phyloP scores from a whole-genome alignment of 2,797 vertebrate genomes.

The Enteromius mattozi region DNA sequence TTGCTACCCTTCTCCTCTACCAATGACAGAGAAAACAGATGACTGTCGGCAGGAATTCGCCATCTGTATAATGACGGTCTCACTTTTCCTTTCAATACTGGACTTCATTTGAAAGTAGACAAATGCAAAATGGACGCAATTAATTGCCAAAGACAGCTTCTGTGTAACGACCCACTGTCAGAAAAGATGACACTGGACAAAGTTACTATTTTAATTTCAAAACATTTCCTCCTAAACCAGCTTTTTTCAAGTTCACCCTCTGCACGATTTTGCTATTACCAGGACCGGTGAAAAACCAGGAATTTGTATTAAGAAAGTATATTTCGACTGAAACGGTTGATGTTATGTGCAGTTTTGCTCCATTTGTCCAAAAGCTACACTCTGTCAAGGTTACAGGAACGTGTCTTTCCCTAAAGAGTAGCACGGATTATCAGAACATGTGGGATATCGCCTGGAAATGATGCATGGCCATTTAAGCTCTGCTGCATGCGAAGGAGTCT shows the following conservation, averaged over 20 bases:
- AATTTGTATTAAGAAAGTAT: background rate
- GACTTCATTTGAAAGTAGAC: slow-evolving; percentile 14
- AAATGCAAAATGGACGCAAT: background rate
- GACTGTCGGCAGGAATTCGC: slow-evolving; percentile 37
- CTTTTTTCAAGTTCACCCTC: background rate
- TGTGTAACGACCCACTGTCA: slow-evolving; percentile 19
- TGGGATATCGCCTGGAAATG: slow-evolving; percentile 27
- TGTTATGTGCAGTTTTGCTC: slow-evolving; percentile 4
- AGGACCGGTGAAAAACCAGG: background rate
- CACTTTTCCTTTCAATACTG: background rate
- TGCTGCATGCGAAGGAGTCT: slow-evolving; percentile 29
- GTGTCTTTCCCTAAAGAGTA: slow-evolving; percentile 15
- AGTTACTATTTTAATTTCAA: background rate
- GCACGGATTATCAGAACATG: slow-evolving; percentile 26
- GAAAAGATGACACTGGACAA: slow-evolving; percentile 2
- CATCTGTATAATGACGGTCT: slow-evolving; percentile 42
- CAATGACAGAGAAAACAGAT: slow-evolving; percentile 60
- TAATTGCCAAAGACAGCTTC: slow-evolving; percentile 26
- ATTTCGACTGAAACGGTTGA: background rate
- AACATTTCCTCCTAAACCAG: background rate
- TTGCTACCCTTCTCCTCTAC: slow-evolving; percentile 51
- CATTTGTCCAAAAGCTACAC: slow-evolving; percentile 11
- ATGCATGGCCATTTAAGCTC: slow-evolving; percentile 33
- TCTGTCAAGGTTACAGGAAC: slow-evolving; percentile 45
- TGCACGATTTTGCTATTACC: background rate